Evolutionary conservation across 2,797 vertebrate genomes (phyloP).

Genomic region (Notolabrus celidotus): DNA sequence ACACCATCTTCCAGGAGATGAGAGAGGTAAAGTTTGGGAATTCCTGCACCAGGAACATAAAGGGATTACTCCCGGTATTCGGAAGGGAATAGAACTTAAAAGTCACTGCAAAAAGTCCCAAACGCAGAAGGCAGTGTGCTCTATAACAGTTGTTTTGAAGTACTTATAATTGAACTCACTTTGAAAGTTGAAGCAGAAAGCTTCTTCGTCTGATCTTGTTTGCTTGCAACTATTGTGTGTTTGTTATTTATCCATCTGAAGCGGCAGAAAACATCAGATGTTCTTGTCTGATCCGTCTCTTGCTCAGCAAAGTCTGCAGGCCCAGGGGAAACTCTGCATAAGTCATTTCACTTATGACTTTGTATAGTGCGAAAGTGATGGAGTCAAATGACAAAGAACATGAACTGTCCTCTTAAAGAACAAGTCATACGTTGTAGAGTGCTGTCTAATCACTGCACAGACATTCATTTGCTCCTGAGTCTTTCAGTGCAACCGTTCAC

Average conservation of each 20-base stretch:
- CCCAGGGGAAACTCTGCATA: neutral
- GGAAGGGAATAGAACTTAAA: neutral
- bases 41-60: neutral
- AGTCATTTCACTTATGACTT: constrained; percentile 6
- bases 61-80: no score
- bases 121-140: neutral
- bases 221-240: constrained; percentile 24
- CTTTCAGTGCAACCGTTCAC: neutral
- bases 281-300: constrained; percentile 1
- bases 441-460: neutral
- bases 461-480: neutral
- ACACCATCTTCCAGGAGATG: constrained; percentile 90
- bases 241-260: constrained; percentile 12
- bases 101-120: constrained; percentile 6
- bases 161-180: neutral
- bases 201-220: constrained; percentile 10
- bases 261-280: constrained; percentile 7
- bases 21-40: constrained; percentile 87
- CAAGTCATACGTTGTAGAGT: neutral
- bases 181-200: constrained; percentile 11
- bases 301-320: neutral
- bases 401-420: neutral
- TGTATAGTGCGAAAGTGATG: neutral
- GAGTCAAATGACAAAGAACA: neutral
- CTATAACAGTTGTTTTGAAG: neutral